Conservation (phyloP, 2,113 vertebrate species). For the Xerus inauris region DNA sequence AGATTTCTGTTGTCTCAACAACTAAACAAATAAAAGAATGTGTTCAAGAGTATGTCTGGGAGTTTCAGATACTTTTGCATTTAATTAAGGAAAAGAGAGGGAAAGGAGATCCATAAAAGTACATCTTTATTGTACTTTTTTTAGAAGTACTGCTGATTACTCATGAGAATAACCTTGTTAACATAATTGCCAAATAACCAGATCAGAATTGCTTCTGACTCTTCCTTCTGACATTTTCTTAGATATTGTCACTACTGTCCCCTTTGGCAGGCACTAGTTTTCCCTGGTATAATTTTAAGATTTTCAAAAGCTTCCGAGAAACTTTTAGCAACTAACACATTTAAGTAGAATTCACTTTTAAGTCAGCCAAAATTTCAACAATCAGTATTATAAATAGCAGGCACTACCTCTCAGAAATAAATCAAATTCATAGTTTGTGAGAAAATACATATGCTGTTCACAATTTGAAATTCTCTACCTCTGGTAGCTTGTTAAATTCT, state of each 20-base stretch:
- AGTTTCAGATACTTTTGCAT: neutral
- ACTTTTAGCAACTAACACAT: neutral
- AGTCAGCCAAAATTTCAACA: neutral
- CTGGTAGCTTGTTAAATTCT: neutral
- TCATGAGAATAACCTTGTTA: neutral
- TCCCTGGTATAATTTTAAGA: neutral
- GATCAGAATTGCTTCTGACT: neutral
- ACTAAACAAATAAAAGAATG: neutral
- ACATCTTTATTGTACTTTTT: neutral
- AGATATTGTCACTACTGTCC: neutral
- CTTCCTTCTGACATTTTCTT: neutral
- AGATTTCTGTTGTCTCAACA: neutral
- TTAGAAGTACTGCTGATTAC: neutral
- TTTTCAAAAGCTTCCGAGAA: conserved; percentile 21
- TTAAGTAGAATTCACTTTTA: neutral
- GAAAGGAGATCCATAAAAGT: neutral
- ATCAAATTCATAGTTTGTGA: neutral
- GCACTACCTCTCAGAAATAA: conserved; percentile 35
- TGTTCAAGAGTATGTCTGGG: neutral
- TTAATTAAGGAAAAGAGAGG: neutral
- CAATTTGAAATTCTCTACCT: neutral
- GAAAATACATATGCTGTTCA: neutral
- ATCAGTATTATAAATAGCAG: neutral
- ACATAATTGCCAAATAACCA: neutral
- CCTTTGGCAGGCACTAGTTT: neutral